These are phyloP conservation scores for Aurelia aurita complex sp. Pacific DNA, from an alignment of 30 jellyfish, hydroid and myxozoan species.

Conservation along the genomic window DNA sequence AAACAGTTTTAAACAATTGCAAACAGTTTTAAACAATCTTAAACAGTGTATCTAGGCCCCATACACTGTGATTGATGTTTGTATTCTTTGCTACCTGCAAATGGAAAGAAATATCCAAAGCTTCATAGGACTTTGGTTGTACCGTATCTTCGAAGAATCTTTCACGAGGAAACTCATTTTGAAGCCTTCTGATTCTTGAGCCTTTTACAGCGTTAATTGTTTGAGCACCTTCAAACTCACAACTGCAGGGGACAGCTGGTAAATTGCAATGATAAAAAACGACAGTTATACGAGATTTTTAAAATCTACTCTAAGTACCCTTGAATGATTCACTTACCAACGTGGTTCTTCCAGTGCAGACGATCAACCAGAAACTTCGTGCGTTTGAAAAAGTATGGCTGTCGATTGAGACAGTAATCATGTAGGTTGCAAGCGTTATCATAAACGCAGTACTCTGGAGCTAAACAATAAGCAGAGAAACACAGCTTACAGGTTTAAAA, in stretches of 20 bases:
- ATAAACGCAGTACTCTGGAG: conserved; percentile 23
- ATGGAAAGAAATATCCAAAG: neutral
- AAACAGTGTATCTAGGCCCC: too few relatives aligned
- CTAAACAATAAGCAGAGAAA: neutral
- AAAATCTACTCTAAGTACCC: neutral
- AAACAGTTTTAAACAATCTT: neutral
- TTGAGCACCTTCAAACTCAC: neutral
- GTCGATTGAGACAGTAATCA: conserved; percentile 15
- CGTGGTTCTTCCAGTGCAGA: conserved; percentile 17
- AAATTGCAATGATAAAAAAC: neutral
- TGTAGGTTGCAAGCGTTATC: conserved; percentile 32
- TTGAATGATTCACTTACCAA: conserved; percentile 8
- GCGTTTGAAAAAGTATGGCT: conserved; percentile 4
- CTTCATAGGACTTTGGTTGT: neutral
- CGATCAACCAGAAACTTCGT: conserved; percentile 6
- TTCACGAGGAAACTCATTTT: neutral
- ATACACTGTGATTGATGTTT: too few relatives aligned
- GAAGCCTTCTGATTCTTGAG: neutral
- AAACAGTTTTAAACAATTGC: neutral
- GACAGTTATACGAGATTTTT: neutral
- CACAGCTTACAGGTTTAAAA: neutral
- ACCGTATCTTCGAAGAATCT: neutral
- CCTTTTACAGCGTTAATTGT: neutral
- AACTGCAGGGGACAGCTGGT: neutral
- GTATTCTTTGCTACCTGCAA: neutral